A percentile compares a stretch with the other conserved stretches of the same genome.
phyloP scores from a whole-genome alignment of 2,113 vertebrate species.

The Periophthalmus modestus region DNA sequence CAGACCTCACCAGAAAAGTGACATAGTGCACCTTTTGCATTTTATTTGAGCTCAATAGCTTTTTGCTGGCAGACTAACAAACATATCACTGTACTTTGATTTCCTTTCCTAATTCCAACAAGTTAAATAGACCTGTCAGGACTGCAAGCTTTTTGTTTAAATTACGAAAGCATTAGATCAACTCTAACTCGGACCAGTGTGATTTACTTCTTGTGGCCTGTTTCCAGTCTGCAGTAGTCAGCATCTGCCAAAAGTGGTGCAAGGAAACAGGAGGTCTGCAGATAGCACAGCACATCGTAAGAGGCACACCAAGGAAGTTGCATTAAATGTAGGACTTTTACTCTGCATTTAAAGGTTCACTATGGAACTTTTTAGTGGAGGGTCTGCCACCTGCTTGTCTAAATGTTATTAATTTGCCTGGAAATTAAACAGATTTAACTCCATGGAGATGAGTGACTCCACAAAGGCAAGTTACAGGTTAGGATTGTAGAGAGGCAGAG shows the following conservation, averaged over 20 bases:
- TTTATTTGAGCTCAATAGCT: neutral
- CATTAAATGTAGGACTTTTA: neutral
- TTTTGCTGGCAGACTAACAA: neutral
- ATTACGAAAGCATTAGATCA: conserved; percentile 1
- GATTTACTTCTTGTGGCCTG: conserved; percentile 1
- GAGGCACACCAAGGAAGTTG: neutral
- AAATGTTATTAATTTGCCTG: no score
- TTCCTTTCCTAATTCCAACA: neutral
- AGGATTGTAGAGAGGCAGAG: no score
- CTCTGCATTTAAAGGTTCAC: no score
- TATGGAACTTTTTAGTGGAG: no score
- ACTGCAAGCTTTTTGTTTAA: neutral
- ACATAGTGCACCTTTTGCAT: neutral
- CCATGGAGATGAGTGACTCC: no score
- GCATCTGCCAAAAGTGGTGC: conserved; percentile 1
- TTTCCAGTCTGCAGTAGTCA: conserved; percentile 5
- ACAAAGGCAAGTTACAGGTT: no score
- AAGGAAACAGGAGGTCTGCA: conserved; percentile 1
- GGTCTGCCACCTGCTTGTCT: no score
- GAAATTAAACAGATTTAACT: no score
- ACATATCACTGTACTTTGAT: neutral
- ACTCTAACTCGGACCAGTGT: neutral
- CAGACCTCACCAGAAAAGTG: neutral
- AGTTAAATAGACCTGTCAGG: neutral
- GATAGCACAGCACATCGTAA: neutral